These are phyloP conservation scores for Campoplex capitator DNA, from an alignment of 2,888 invertebrate genomes.

Conservation along the genomic window DNA sequence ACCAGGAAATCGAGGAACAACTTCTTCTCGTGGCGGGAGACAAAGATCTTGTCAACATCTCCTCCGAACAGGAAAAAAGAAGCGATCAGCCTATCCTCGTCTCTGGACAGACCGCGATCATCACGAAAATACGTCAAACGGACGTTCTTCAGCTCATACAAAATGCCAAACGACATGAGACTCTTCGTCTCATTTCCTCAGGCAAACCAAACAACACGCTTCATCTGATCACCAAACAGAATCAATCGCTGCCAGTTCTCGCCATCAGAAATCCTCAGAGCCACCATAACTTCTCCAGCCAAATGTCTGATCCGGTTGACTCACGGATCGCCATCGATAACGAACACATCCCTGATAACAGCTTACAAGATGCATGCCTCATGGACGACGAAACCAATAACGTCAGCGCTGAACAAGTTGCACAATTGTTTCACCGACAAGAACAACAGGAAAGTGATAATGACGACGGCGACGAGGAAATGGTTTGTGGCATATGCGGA, in stretches of 20 bases:
- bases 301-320: slow-evolving; percentile 74
- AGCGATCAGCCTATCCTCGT: slow-evolving; percentile 65
- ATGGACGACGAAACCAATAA: slow-evolving; percentile 69
- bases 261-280: slow-evolving; percentile 79
- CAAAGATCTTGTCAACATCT: slow-evolving; percentile 2
- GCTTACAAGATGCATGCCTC: slow-evolving; percentile 37
- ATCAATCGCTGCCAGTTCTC: slow-evolving; percentile 78
- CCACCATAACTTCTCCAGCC: slow-evolving; percentile 79
- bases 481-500: slow-evolving; percentile 83
- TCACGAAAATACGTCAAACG: slow-evolving; percentile 64
- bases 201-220: slow-evolving; percentile 76
- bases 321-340: slow-evolving; percentile 9
- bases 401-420: slow-evolving; percentile 73
- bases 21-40: slow-evolving; percentile 35
- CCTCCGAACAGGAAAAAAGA: slow-evolving; percentile 68
- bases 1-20: slow-evolving; percentile 34
- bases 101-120: slow-evolving; percentile 57
- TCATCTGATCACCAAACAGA: slow-evolving; percentile 81
- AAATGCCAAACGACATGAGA: slow-evolving; percentile 71
- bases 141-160: slow-evolving; percentile 77
- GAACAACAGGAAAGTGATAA: slow-evolving; percentile 68
- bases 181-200: slow-evolving; percentile 68
- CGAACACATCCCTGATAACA: slow-evolving; percentile 1
- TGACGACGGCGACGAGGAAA: slow-evolving; percentile 77
- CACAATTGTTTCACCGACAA: slow-evolving; percentile 73